These are phyloP conservation scores for Neopelma chrysocephalum DNA, from an alignment of 2,797 vertebrate genomes.

Conservation along the genomic window DNA sequence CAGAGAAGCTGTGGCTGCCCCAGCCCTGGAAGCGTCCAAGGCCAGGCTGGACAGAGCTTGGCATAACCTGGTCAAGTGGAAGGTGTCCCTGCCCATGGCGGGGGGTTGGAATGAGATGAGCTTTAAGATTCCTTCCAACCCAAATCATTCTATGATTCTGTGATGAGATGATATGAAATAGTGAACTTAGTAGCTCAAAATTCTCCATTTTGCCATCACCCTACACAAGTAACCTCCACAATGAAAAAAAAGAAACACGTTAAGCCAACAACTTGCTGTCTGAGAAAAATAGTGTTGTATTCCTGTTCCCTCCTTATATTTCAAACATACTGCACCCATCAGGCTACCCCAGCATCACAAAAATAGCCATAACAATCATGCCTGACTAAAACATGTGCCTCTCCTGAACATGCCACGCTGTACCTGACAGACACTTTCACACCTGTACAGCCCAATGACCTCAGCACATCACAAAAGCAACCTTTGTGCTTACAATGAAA, in stretches of 20 bases:
- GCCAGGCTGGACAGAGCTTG: not conserved
- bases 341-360: not conserved
- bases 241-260: not conserved
- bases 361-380: not conserved
- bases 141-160: not conserved
- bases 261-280: not conserved
- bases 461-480: not conserved
- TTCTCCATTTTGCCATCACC: not conserved
- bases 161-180: not conserved
- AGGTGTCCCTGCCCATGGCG: not conserved
- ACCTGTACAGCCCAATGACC: fast-evolving
- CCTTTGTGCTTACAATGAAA: not conserved
- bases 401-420: not conserved
- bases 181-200: not conserved
- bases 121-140: not conserved
- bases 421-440: not conserved
- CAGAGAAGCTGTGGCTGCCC: not conserved
- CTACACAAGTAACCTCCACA: not conserved
- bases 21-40: not conserved
- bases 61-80: not conserved
- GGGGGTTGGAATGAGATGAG: not conserved
- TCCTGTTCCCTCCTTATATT: not conserved
- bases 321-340: not conserved
- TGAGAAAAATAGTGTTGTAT: not conserved
- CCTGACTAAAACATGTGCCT: not conserved